phyloP scores from a whole-genome alignment of 2,888 invertebrate species.

The Cephus runcator region DNA sequence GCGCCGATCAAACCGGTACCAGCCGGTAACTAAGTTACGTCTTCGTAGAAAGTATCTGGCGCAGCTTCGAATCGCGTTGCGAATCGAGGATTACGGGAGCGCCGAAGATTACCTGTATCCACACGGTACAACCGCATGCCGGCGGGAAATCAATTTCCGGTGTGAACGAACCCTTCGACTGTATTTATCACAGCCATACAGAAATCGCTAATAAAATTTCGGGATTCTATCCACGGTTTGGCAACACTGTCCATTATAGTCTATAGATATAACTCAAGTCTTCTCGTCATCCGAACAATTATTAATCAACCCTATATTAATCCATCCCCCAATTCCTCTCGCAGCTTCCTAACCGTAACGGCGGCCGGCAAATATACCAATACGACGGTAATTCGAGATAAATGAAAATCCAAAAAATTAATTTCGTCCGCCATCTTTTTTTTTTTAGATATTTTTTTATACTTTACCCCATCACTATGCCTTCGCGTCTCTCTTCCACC shows the following conservation, averaged over 20 bases:
- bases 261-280: background rate
- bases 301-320: background rate
- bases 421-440: background rate
- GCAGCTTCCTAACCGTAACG: background rate
- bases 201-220: background rate
- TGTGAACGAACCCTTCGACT: background rate
- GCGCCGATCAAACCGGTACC: background rate
- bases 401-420: background rate
- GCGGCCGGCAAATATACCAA: background rate
- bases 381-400: background rate
- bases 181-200: background rate
- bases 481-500: rapidly evolving
- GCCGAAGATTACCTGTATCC: background rate
- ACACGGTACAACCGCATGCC: background rate
- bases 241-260: too few species aligned
- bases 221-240: background rate
- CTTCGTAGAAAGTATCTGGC: background rate
- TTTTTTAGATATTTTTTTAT: too few species aligned
- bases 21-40: background rate
- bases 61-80: background rate
- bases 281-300: background rate
- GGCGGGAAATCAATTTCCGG: background rate
- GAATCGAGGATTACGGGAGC: background rate
- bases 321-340: background rate
- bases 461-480: background rate